Base-by-base conservation (phyloP, 92 coral and sea anemone genomes). In the Isaurus tuberculatus region DNA sequence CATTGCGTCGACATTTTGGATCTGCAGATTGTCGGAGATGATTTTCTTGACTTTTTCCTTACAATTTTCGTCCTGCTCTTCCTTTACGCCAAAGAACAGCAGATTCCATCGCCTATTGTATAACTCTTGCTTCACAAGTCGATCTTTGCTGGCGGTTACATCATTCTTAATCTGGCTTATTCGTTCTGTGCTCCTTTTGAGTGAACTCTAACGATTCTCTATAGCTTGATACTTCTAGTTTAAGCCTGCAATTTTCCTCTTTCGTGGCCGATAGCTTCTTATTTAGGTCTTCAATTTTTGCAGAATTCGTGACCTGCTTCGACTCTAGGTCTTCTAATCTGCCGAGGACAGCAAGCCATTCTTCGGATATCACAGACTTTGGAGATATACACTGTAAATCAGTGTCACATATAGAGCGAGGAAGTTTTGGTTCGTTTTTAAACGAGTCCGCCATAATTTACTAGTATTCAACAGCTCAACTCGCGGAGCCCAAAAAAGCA, bases 41-140 rank as follows among this genome's bases (percentile, higher is more conserved):
- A 69, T 32, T 2, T 69, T 11, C 8, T 13, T 20, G 1, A 69
- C 27, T 69, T 69, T 69, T 30, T 36, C 73, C n/a, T 69, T 69
- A 25, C 73, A 69, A 25, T 69, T 20, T 19, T 69, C 73, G 0
- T 28, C 48, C 19, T 48, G 34, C 51, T 69, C 73, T 32, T 69
- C 73, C 33, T 32, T 34, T 20, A 69, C 48, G 10, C 73, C 51
- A 48, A 32, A 33, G 48, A 69, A 13, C 0, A 69, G 48, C 26
- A 69, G 23, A 28, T 69, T 69, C 51, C 73, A 69, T 0, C 73
- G 23, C 23, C 73, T 32, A 17, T 66, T 66, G 40, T 66, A 27
- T 0, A 66, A 33, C 1, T 66, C 72, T 29, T 66, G 72, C 10
- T 69, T 69, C 3, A 69, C 17, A 34, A 34, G 32, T 10, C 28